Evolutionary conservation across 2,113 vertebrate species (phyloP).

Genomic region (Podocnemis expansa): DNA sequence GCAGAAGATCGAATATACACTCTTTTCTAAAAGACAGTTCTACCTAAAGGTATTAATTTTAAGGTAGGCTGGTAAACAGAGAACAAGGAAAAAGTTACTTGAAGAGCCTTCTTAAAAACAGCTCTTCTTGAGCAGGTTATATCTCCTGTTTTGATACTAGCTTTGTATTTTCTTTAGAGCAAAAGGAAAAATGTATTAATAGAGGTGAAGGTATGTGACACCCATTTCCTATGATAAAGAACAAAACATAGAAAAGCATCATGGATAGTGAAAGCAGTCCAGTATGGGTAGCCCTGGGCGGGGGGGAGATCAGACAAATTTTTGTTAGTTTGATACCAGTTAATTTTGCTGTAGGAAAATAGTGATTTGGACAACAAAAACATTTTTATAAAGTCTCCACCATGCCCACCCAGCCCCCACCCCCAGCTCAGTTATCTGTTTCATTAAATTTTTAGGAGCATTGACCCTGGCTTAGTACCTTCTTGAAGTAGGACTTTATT

Average conservation of each 20-base stretch:
- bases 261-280: background rate
- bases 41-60: background rate
- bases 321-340: background rate
- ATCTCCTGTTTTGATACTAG: background rate
- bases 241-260: background rate
- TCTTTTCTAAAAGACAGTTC: background rate
- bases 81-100: background rate
- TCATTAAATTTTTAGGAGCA: background rate
- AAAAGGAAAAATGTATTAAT: background rate
- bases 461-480: background rate
- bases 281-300: background rate
- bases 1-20: background rate
- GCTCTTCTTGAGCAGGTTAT: background rate
- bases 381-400: background rate
- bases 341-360: background rate
- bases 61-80: background rate
- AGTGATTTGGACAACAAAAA: background rate
- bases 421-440: accelerated
- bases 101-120: background rate
- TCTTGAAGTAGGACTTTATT: background rate
- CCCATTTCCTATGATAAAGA: background rate
- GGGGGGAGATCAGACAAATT: background rate
- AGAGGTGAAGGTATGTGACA: background rate
- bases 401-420: too few species aligned
- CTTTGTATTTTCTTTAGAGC: background rate